phyloP scores from a whole-genome alignment of 92 coral and sea anemone species.

The Parazoanthus swiftii region DNA sequence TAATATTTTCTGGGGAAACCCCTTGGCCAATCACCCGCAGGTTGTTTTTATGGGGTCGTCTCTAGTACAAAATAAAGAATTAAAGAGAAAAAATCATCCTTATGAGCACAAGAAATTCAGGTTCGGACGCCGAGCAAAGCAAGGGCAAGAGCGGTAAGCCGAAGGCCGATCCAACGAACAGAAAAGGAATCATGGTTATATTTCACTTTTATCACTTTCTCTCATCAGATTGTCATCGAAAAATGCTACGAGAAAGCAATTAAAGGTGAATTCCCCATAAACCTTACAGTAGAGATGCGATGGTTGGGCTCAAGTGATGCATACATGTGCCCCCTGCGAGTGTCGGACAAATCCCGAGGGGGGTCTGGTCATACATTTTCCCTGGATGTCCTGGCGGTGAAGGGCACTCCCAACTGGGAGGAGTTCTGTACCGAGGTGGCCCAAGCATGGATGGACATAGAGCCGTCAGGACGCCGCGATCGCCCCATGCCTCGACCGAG shows the following conservation, averaged over 20 bases:
- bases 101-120: too few species aligned
- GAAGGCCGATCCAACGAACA: too few species aligned
- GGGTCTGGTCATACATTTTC: slow-evolving; percentile 29
- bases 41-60: too few species aligned
- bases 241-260: slow-evolving; percentile 30
- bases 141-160: too few species aligned
- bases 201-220: background rate
- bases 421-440: slow-evolving; percentile 17
- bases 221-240: slow-evolving; percentile 23
- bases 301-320: slow-evolving; percentile 38
- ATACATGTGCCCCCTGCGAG: slow-evolving; percentile 37
- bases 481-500: slow-evolving; percentile 29
- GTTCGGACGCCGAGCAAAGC: too few species aligned
- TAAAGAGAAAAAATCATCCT: too few species aligned
- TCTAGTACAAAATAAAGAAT: too few species aligned
- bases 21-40: too few species aligned
- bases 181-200: background rate
- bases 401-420: slow-evolving; percentile 41
- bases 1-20: too few species aligned
- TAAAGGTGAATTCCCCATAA: slow-evolving; percentile 29
- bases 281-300: slow-evolving; percentile 36
- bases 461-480: slow-evolving; percentile 3
- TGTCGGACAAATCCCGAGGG: slow-evolving; percentile 28
- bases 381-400: slow-evolving; percentile 29
- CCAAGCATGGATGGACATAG: slow-evolving; percentile 26